Percentiles rank a stretch among this genome's conserved stretches.
phyloP scores from a whole-genome alignment of 2,797 vertebrate genomes.

The Sarcophilus harrisii region DNA sequence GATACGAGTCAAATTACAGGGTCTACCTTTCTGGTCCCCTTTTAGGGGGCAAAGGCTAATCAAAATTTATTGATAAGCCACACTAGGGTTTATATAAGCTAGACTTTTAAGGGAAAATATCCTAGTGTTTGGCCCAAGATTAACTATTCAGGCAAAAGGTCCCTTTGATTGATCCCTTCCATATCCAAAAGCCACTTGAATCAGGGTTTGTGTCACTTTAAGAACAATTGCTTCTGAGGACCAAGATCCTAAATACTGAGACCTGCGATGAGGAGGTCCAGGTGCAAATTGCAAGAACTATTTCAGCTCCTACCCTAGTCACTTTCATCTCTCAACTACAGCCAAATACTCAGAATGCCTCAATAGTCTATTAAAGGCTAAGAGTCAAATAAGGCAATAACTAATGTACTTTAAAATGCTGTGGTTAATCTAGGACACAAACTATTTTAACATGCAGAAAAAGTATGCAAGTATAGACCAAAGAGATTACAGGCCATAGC shows the following conservation, averaged over 20 bases:
- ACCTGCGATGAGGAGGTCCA: neutral
- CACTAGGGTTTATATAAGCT: neutral
- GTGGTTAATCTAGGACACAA: slow-evolving; percentile 63
- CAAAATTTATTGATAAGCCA: neutral
- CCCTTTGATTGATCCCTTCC: neutral
- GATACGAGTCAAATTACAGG: neutral
- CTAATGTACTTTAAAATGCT: slow-evolving; percentile 65
- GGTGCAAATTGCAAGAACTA: neutral
- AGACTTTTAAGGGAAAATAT: neutral
- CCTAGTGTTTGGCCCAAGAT: neutral
- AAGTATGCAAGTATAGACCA: neutral
- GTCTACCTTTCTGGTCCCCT: neutral
- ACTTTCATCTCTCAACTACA: neutral
- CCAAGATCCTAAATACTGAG: neutral
- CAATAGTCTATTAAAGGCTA: neutral
- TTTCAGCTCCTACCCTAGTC: neutral
- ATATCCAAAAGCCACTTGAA: neutral
- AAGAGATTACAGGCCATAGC: neutral
- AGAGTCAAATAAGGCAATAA: neutral
- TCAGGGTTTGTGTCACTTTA: neutral
- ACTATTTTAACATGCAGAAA: slow-evolving; percentile 31
- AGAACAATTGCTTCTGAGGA: neutral
- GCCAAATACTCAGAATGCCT: neutral
- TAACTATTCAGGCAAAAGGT: neutral
- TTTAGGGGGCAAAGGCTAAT: neutral